Evolutionary conservation across 2,797 vertebrate genomes (phyloP).

Genomic region (Myotis myotis): DNA sequence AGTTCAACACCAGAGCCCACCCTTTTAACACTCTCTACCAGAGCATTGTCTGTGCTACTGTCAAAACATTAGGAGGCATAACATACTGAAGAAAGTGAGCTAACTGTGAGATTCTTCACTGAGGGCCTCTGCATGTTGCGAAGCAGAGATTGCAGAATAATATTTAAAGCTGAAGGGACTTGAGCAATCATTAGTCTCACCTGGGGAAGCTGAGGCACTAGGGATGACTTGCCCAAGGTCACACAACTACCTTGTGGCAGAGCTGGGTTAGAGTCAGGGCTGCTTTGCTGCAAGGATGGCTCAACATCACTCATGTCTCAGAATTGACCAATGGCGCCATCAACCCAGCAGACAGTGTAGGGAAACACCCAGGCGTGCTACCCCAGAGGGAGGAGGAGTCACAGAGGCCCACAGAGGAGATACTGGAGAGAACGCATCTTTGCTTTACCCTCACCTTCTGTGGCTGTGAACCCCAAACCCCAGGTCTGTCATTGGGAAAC

Average conservation of each 20-base stretch:
- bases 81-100: neutral
- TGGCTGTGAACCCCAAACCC: neutral
- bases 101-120: neutral
- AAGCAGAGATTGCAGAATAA: neutral
- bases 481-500: neutral
- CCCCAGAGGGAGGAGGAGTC: neutral
- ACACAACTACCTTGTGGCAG: neutral
- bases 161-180: neutral
- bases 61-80: neutral
- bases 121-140: neutral
- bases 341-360: rapidly evolving
- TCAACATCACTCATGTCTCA: neutral
- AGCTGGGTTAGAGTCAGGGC: neutral
- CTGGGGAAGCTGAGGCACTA: neutral
- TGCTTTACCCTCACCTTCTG: neutral
- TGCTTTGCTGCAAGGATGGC: neutral
- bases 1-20: neutral
- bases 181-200: neutral
- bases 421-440: rapidly evolving
- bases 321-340: neutral
- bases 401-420: neutral
- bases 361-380: neutral
- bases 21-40: neutral
- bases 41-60: neutral
- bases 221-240: neutral